Conservation (phyloP, 2,888 invertebrate species). For the Macrophya alboannulata region DNA sequence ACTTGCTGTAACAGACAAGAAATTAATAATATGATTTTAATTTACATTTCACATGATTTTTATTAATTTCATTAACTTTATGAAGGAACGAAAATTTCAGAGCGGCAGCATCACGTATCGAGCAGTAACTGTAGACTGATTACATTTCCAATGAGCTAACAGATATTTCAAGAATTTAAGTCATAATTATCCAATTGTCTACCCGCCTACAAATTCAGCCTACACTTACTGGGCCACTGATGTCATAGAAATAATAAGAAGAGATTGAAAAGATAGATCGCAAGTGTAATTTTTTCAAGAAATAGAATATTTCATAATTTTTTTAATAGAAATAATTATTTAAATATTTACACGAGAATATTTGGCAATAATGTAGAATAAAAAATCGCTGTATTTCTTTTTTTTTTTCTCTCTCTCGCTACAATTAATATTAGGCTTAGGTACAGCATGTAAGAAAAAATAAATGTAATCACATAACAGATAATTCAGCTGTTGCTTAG, state of each 20-base stretch:
- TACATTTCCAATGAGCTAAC: slow-evolving; percentile 63
- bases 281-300: neutral
- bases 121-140: slow-evolving; percentile 55
- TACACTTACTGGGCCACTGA: slow-evolving; percentile 61
- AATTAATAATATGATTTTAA: slow-evolving; percentile 29
- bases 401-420: neutral
- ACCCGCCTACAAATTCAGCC: slow-evolving; percentile 71
- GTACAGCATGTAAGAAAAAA: slow-evolving; percentile 14
- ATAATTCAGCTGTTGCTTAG: slow-evolving; percentile 33
- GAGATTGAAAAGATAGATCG: slow-evolving; percentile 32
- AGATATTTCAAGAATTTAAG: slow-evolving; percentile 72
- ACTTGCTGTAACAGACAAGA: neutral
- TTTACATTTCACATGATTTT: slow-evolving; percentile 40
- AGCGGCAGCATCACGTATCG: slow-evolving; percentile 31
- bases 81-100: slow-evolving; percentile 13
- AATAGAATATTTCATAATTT: neutral
- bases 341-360: slow-evolving; percentile 6
- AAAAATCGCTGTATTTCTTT: neutral
- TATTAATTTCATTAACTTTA: slow-evolving; percentile 43
- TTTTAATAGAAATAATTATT: neutral
- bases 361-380: neutral
- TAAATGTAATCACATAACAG: neutral
- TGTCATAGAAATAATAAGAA: slow-evolving; percentile 52
- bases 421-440: slow-evolving; percentile 37
- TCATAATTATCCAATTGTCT: slow-evolving; percentile 72